Evolutionary conservation across 2,797 vertebrate species (phyloP).

Genomic region (Falco columbarius): DNA sequence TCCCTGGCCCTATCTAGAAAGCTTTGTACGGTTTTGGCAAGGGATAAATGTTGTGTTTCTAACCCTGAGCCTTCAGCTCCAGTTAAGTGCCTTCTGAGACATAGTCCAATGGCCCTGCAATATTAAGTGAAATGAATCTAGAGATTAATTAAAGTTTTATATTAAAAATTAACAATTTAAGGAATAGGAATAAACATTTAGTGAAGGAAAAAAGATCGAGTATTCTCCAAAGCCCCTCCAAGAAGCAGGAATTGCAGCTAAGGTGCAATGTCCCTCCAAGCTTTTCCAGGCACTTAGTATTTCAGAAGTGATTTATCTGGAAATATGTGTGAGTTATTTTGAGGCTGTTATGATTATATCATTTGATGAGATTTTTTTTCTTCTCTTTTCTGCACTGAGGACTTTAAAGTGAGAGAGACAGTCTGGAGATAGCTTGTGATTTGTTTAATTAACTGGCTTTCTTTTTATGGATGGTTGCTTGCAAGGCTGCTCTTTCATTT

Average conservation of each 20-base stretch:
- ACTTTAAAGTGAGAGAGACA: conserved; percentile 63
- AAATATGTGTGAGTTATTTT: conserved; percentile 69
- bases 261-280: conserved; percentile 43
- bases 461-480: conserved; percentile 69
- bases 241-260: conserved; percentile 13
- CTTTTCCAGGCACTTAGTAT: conserved; percentile 50
- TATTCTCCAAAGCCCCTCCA: conserved; percentile 16
- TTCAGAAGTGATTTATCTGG: conserved; percentile 67
- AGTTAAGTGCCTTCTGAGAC: conserved; percentile 33
- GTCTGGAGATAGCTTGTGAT: conserved; percentile 61
- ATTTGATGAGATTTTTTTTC: conserved; percentile 65
- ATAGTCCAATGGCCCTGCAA: not conserved
- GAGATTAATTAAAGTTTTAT: conserved; percentile 60
- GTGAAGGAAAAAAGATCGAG: not conserved
- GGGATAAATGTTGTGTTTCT: conserved; percentile 11
- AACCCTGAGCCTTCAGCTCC: conserved; percentile 30
- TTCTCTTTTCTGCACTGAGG: conserved; percentile 37
- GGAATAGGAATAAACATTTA: conserved; percentile 16
- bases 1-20: not conserved
- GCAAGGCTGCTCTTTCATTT: conserved; percentile 62
- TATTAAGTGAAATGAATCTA: conserved; percentile 34
- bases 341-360: conserved; percentile 71
- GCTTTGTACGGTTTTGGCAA: not conserved
- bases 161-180: conserved; percentile 29
- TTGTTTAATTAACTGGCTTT: conserved; percentile 68